Base-by-base conservation (phyloP, 2,888 invertebrate species). In the Leuctra nigra region DNA sequence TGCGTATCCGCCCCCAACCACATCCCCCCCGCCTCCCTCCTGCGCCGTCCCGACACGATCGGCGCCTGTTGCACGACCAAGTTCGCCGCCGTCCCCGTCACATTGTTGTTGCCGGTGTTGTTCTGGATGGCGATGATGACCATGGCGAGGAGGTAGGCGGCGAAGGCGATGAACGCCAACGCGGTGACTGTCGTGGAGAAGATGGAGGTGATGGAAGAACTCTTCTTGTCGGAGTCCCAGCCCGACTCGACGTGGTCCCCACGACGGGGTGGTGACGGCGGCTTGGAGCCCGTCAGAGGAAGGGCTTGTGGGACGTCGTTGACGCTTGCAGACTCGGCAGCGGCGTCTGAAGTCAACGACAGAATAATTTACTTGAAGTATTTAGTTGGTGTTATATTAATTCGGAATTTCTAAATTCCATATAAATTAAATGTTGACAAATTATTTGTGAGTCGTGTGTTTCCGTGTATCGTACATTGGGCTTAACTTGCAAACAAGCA, bases 111-210 rank as follows among this genome's bases (percentile, higher is more conserved):
- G 20, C 22, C 11, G 46, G 33, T 48, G 18, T 86, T 87, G 18
- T 80, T 77, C 66, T 82, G 84, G 54, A 89, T 79, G 0, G 87
- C 86, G 65, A 86, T 84, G 23, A 88, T 83, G 53, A 90, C 82
- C 47, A 91, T 73, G 64, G 88, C 87, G 1, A 91, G 68, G 18
- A 91, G 72, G 67, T 91, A 91, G 1, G 90, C 91, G 0, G 89
- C 91, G 65, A 91, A 91, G 0, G 91, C 91, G 6, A 91, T 71
- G 71, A 91, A 91, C 0, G 91, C 84, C 54, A 91, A 71, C 0
- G 87, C 82, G 0, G 90, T 89, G 9, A 91, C 78, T 0, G 89
- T 84, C 63, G 86, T 76, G 61, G 89, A 85, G 66, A 91, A 90
- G 53, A 90, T 79, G 46, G 83, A 25, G 16, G 18, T 38, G 24